Conservation (phyloP, 2,113 vertebrate species). For the Chinchilla lanigera region DNA sequence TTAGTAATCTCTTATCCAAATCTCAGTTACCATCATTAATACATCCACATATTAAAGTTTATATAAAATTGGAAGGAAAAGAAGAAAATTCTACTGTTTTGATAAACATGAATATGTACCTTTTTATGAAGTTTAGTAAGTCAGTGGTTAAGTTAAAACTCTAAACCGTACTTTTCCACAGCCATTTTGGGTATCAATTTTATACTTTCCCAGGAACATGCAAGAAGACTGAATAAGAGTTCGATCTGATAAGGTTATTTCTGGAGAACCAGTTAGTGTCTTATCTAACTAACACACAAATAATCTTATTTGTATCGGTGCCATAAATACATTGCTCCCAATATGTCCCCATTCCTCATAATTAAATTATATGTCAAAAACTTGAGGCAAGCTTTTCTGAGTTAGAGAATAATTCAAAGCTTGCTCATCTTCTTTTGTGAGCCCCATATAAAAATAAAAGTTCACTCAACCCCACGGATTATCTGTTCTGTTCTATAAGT, state of each 20-base stretch:
- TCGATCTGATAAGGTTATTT: not conserved
- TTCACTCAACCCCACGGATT: not conserved
- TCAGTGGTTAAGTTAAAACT: not conserved
- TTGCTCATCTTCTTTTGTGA: conserved; percentile 26
- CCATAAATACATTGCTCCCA: conserved; percentile 4
- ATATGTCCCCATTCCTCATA: not conserved
- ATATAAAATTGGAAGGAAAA: not conserved
- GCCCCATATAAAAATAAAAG: not conserved
- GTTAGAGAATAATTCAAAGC: conserved; percentile 55
- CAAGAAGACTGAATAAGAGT: not conserved
- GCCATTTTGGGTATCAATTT: not conserved
- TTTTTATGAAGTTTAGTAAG: not conserved
- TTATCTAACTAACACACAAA: not conserved
- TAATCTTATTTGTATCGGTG: conserved; percentile 31
- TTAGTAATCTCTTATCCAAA: conserved; percentile 11
- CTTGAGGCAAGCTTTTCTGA: not conserved
- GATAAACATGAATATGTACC: not conserved
- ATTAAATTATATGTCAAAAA: conserved; percentile 42
- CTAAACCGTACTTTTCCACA: not conserved
- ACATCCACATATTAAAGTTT: not conserved
- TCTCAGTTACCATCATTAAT: not conserved
- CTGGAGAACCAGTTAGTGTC: not conserved
- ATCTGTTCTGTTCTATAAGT: not conserved
- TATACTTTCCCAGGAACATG: not conserved
- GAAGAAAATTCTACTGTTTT: not conserved